These are phyloP conservation scores for Plectropomus leopardus DNA, from an alignment of 2,113 vertebrate genomes.

Conservation along the genomic window DNA sequence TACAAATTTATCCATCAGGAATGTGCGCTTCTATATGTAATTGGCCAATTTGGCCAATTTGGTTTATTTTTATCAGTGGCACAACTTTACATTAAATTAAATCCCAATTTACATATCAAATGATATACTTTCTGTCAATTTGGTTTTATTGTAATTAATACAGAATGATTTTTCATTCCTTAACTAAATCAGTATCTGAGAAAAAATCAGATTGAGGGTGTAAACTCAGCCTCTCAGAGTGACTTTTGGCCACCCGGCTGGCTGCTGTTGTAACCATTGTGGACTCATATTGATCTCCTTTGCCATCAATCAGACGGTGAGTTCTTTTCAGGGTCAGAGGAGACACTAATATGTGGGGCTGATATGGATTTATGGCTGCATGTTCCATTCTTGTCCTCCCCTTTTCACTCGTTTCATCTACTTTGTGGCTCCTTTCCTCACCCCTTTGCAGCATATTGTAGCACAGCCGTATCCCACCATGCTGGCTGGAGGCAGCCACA, in stretches of 20 bases:
- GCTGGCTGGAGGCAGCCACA: background rate
- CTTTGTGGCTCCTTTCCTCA: background rate
- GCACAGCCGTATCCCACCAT: background rate
- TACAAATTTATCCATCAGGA: background rate
- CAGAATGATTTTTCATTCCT: background rate
- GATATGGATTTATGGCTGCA: constrained; percentile 64
- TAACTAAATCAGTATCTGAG: background rate
- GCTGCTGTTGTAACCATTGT: constrained; percentile 27
- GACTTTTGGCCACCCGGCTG: constrained; percentile 16
- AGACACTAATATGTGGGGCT: constrained; percentile 54
- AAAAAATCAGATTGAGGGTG: constrained; percentile 6
- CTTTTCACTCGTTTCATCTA: constrained; percentile 39
- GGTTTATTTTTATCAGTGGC: background rate
- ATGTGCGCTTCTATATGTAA: background rate
- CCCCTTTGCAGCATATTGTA: constrained; percentile 12
- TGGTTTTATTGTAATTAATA: background rate
- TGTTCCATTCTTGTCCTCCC: constrained; percentile 20
- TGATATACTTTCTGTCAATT: background rate
- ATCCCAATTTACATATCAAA: background rate
- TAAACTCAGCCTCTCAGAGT: constrained; percentile 5
- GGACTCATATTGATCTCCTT: constrained; percentile 64
- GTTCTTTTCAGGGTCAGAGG: constrained; percentile 57
- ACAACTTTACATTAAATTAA: background rate
- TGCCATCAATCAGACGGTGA: constrained; percentile 62
- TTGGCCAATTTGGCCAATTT: too few species aligned